Base-by-base conservation (phyloP, 2,113 vertebrate species). In the Rousettus leschenaultii region DNA sequence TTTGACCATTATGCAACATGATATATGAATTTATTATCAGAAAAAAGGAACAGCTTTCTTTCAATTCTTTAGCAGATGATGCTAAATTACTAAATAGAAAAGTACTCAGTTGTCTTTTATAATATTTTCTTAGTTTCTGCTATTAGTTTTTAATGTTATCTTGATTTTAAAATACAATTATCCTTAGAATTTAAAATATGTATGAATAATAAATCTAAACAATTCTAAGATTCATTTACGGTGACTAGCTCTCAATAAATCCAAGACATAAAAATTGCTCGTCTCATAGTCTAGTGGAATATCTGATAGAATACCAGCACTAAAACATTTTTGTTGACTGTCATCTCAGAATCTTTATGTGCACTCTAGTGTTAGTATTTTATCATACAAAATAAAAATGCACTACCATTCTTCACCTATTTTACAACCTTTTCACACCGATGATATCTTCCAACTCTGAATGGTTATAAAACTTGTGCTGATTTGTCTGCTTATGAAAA, bases 181-280 rank as follows among this genome's bases (percentile, higher is more conserved):
- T 96, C 40, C 10, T 97, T 96, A 79, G 8, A 40, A 38, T 96
- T 98, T 97, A 65, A 91, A 96, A 93, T 55, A 73, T n/a, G 92
- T 55, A 73, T 30, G 15, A 88, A 91, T 93, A 91, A 89, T 97
- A 97, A 74, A 75, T 35, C 78, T 38, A 59, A 97, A 71, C 26
- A 95, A 97, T 3, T 68, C 77, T 7, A 96, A 86, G 21, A 61
- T 95, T 96, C 83, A 78, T 28, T 18, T n/a, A 4, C n/a, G 51
- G n/a, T 55, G 30, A 90, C 48, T 68, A 74, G 63, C 16, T 26
- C 22, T 74, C 26, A 86, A 94, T 61, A 73, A 55, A 91, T 21
- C 3, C 2, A 96, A 97, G 28, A n/a, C 4, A 48, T 45, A 68
- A 26, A 96, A 95, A 33, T 28, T 48, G 63, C 70, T 88, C 79